phyloP scores from a whole-genome alignment of 2,113 vertebrate genomes.

The Alosa alosa region DNA sequence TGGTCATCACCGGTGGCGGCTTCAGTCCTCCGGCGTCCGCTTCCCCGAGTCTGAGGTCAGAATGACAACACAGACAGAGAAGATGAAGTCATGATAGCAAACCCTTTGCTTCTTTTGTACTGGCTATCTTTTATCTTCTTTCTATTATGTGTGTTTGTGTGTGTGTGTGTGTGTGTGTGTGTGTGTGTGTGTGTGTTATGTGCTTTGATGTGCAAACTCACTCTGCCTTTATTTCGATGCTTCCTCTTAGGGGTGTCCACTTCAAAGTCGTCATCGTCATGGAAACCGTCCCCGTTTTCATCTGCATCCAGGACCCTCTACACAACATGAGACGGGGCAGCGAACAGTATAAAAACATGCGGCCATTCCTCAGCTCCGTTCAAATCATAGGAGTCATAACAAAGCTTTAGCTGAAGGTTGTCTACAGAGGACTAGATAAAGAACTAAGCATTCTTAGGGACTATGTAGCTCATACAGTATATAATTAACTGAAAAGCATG shows the following conservation, averaged over 20 bases:
- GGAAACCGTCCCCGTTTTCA: conserved; percentile 90
- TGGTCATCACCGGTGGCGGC: conserved; percentile 84
- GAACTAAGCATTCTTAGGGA: background rate
- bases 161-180: conserved; percentile 2
- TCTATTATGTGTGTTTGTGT: background rate
- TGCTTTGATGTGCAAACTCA: conserved; percentile 65
- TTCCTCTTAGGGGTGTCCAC: conserved; percentile 94
- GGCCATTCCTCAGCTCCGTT: background rate
- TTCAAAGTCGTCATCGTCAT: conserved; percentile 94
- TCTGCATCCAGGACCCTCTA: conserved; percentile 95
- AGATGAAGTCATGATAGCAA: background rate
- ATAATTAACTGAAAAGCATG: background rate
- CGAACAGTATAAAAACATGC: background rate
- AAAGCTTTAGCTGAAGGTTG: background rate
- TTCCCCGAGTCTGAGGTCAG: conserved; percentile 80
- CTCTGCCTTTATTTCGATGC: conserved; percentile 91
- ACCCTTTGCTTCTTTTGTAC: background rate
- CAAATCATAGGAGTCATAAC: background rate
- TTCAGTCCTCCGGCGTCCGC: conserved; percentile 86
- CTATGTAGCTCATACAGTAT: too few species aligned
- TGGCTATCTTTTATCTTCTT: background rate
- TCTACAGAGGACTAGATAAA: background rate
- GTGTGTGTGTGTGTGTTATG: background rate
- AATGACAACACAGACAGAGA: conserved; percentile 37
- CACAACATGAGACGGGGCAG: conserved; percentile 40